Base-by-base conservation (phyloP, 2,113 vertebrate species). In the Bos indicus region DNA sequence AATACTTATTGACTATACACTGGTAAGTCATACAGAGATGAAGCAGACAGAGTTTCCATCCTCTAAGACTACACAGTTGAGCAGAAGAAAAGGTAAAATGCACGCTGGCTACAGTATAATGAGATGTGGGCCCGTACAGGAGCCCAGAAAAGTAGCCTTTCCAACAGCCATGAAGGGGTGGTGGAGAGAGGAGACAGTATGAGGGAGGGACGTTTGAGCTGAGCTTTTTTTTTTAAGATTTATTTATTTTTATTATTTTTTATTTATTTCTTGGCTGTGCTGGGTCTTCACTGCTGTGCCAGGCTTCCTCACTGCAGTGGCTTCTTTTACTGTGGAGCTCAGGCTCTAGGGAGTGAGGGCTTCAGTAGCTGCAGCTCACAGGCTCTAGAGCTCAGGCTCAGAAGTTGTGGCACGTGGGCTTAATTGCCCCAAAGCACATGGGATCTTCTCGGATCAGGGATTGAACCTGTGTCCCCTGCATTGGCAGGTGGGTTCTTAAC, bases 111-210 rank as follows among this genome's bases (percentile, higher is more conserved):
- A 21, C 17, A 36, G 59, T 36, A 7, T 30, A 25, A 28, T 23
- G 16, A 83, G 67, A 33, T 11, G 5, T 67, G 57, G 56, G 40
- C 16, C 60, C 13, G 25, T 16, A 60, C 1, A 15, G 54, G 54
- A 4, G 14, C 57, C 26, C 19, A 17, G 87, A 60, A 51, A 78
- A 43, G 60, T 25, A 12, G 19, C 57, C 14, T 13, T 25, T 80
- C 78, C 43, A 25, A 60, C 1, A 21, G 67, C 26, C 13, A 19
- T 0, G 0, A 25, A 25, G 3, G 30, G 13, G 25, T 16, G 11
- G n/a, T 15, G 5, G 7, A 21, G 30, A 67, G 13, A 17, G 56
- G 16, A 25, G 13, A 26, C 64, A 78, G 57, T 2, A 26, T 2
- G 26, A 23, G 46, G 52, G 30, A 88, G 13, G 36, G 21, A 36